These are phyloP conservation scores for Homalodisca vitripennis DNA, from an alignment of 1,140 invertebrate genomes.

Conservation along the genomic window DNA sequence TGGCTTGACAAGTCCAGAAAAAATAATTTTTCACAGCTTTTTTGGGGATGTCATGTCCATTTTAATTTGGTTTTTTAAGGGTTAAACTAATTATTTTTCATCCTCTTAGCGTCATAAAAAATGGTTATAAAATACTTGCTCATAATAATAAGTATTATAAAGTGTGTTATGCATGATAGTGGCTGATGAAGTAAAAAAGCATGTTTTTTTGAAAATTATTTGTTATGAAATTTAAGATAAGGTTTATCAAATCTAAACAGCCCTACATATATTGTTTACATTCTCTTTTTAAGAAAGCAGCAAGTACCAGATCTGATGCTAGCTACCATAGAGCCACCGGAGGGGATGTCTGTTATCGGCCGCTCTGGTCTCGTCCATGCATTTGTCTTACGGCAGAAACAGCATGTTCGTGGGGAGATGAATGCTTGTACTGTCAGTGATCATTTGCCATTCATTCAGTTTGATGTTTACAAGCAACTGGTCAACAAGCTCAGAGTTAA, in stretches of 20 bases:
- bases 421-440: slow-evolving; percentile 94
- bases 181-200: not conserved
- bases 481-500: slow-evolving; percentile 90
- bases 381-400: slow-evolving; percentile 75
- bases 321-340: slow-evolving; percentile 83
- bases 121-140: too few species aligned
- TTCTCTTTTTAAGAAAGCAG: slow-evolving; percentile 58
- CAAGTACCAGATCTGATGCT: slow-evolving; percentile 90
- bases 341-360: slow-evolving; percentile 69
- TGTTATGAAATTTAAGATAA: not conserved
- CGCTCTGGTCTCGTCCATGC: slow-evolving; percentile 74
- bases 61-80: too few species aligned
- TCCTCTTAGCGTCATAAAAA: too few species aligned
- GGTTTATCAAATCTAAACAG: not conserved
- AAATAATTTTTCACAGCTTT: too few species aligned
- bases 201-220: not conserved
- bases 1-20: too few species aligned
- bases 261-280: not conserved
- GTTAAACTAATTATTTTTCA: too few species aligned
- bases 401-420: slow-evolving; percentile 77
- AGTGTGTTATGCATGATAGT: not conserved
- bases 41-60: too few species aligned
- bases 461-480: slow-evolving; percentile 89
- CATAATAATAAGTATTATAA: too few species aligned
- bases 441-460: slow-evolving; percentile 91